Evolutionary conservation across 2,888 invertebrate genomes (phyloP).

Genomic region (Apoderus coryli): DNA sequence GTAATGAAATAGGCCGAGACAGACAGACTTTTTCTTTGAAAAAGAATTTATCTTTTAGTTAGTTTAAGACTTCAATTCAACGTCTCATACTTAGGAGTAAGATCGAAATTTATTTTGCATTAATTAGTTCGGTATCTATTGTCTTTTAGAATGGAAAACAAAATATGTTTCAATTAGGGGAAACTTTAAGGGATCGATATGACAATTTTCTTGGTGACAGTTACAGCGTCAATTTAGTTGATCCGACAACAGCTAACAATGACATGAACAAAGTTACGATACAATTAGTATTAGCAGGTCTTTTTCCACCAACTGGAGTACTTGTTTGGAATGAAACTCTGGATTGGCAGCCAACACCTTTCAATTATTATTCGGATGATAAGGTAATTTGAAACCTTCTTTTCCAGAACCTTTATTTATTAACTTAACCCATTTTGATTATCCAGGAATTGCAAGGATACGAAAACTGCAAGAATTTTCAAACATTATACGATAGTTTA

Average conservation of each 20-base stretch:
- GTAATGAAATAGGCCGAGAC: no score
- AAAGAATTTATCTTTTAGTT: no score
- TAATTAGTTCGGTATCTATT: not conserved
- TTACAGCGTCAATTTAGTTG: slow-evolving; percentile 40
- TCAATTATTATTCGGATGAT: slow-evolving; percentile 17
- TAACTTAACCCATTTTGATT: not conserved
- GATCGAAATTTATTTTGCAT: slow-evolving; percentile 6
- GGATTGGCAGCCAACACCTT: slow-evolving; percentile 26
- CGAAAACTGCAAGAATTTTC: no score
- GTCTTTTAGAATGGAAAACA: slow-evolving; percentile 11
- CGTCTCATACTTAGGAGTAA: no score
- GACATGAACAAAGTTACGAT: slow-evolving; percentile 60
- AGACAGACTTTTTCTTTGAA: no score
- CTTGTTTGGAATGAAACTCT: slow-evolving; percentile 39
- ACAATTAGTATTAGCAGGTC: slow-evolving; percentile 47
- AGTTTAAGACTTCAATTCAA: no score
- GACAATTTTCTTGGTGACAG: slow-evolving; percentile 39
- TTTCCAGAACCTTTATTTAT: not conserved
- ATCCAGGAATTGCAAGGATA: no score
- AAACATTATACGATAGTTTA: no score
- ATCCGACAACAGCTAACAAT: slow-evolving; percentile 45
- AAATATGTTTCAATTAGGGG: slow-evolving; percentile 33
- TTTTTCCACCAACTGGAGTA: slow-evolving; percentile 44
- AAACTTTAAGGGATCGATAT: slow-evolving; percentile 45
- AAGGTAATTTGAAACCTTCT: no score